phyloP scores from a whole-genome alignment of 2,888 invertebrate species.

The Andrena hattorfiana region DNA sequence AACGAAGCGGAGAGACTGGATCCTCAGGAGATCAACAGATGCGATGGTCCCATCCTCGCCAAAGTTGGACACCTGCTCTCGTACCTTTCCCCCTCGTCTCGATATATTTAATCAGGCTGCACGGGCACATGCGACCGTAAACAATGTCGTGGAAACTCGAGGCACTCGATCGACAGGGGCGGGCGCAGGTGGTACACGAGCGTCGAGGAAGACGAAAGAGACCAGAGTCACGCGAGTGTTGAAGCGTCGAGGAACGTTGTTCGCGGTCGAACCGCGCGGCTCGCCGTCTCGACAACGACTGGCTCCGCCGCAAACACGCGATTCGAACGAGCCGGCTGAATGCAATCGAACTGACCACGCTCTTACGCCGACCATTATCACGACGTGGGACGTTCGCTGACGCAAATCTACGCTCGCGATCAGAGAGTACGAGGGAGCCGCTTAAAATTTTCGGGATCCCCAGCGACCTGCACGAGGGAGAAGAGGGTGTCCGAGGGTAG shows the following conservation, averaged over 20 bases:
- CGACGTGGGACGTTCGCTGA: conserved; percentile 31
- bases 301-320: conserved; percentile 49
- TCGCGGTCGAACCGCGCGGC: conserved; percentile 44
- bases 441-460: background rate
- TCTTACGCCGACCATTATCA: conserved; percentile 46
- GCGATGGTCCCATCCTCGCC: background rate
- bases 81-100: conserved; percentile 27
- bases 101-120: conserved; percentile 14
- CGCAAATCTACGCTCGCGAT: conserved; percentile 19
- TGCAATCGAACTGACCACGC: conserved; percentile 65
- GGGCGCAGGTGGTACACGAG: background rate
- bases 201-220: background rate
- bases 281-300: conserved; percentile 67
- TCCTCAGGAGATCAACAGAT: background rate
- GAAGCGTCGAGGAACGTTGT: background rate
- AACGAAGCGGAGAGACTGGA: background rate
- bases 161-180: conserved; percentile 4
- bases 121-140: conserved; percentile 10
- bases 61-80: conserved; percentile 43
- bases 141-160: conserved; percentile 24
- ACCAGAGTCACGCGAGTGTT: conserved; percentile 2
- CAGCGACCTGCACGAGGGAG: no score
- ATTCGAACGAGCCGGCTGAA: conserved; percentile 39
- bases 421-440: background rate
- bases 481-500: background rate